These are phyloP conservation scores for Drosophila paranaensis DNA, from an alignment of 2,888 invertebrate species.

Conservation along the genomic window DNA sequence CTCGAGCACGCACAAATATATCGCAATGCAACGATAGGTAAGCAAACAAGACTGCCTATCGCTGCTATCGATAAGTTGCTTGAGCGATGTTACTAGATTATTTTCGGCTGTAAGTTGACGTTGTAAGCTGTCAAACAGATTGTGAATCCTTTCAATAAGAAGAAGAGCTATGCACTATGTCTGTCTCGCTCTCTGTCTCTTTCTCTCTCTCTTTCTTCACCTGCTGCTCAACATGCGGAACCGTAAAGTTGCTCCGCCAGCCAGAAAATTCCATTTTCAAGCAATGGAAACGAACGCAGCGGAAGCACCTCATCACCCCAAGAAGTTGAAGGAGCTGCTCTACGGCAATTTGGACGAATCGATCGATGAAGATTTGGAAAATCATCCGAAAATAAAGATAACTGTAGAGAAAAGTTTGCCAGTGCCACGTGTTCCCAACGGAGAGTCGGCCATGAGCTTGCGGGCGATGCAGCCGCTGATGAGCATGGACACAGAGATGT, in stretches of 20 bases:
- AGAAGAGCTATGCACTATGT: not conserved
- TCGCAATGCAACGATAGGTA: not conserved
- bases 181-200: not conserved
- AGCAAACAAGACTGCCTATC: not conserved
- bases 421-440: not conserved
- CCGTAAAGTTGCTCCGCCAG: not conserved
- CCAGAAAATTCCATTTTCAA: not conserved
- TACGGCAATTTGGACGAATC: not conserved
- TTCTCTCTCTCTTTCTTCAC: not conserved
- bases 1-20: not conserved
- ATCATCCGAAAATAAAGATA: too few species aligned
- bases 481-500: slow-evolving; percentile 13
- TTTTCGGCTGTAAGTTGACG: not conserved
- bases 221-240: not conserved
- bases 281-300: not conserved
- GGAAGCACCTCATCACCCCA: not conserved
- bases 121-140: not conserved
- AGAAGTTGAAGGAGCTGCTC: not conserved
- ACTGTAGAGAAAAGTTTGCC: not conserved
- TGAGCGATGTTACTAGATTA: not conserved
- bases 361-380: not conserved
- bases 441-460: not conserved
- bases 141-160: not conserved
- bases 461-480: slow-evolving; percentile 3
- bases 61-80: not conserved